phyloP scores from a whole-genome alignment of 1,140 invertebrate genomes.

The Mya arenaria region DNA sequence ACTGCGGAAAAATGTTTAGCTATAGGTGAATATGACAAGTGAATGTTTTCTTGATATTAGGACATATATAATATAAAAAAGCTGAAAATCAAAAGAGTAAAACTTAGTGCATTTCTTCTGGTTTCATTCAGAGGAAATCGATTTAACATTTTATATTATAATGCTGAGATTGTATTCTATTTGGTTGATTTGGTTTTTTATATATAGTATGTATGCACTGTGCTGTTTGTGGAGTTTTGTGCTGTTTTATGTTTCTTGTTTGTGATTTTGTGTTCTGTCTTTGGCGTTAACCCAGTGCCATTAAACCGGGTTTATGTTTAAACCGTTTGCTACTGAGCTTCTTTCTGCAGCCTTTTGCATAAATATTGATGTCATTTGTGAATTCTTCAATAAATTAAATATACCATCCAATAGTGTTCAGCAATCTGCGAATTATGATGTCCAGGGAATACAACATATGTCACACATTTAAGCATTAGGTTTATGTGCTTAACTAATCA shows the following conservation, averaged over 20 bases:
- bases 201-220: no score
- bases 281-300: no score
- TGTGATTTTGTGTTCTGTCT: no score
- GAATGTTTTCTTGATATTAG: slow-evolving; percentile 44
- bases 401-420: slow-evolving; percentile 33
- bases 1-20: slow-evolving; percentile 37
- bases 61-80: slow-evolving; percentile 40
- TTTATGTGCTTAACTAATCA: slow-evolving; percentile 49
- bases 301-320: no score
- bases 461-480: slow-evolving; percentile 34
- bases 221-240: no score
- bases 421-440: slow-evolving; percentile 43
- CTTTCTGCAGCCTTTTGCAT: no score
- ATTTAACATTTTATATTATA: slow-evolving; percentile 58
- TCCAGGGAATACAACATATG: slow-evolving; percentile 31
- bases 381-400: slow-evolving; percentile 41
- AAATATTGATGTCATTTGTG: slow-evolving; percentile 28
- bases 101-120: not conserved
- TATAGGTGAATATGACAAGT: slow-evolving; percentile 42
- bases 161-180: slow-evolving; percentile 50
- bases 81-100: slow-evolving; percentile 24
- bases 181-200: no score
- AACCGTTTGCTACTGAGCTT: no score
- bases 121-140: slow-evolving; percentile 55
- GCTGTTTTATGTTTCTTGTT: no score